Percentiles rank a stretch among this genome's conserved stretches.
phyloP scores from a whole-genome alignment of 2,797 vertebrate genomes.

The Aplochiton taeniatus region DNA sequence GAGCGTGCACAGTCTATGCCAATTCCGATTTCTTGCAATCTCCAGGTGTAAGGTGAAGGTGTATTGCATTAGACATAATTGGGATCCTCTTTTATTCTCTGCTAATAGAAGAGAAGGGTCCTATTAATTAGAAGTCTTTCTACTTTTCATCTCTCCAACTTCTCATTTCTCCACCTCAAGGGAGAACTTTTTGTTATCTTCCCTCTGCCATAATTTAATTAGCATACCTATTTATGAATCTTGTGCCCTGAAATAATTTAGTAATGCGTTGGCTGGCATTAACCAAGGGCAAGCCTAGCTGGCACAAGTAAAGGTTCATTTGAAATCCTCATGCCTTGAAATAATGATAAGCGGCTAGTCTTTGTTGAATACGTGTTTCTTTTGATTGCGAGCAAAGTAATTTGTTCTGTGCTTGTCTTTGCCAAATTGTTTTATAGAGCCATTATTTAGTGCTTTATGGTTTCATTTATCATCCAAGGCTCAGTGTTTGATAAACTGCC shows the following conservation, averaged over 20 bases:
- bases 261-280: constrained; percentile 69
- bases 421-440: constrained; percentile 25
- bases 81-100: not conserved
- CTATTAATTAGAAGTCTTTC: constrained; percentile 57
- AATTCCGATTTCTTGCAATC: too few species aligned
- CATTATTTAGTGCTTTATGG: constrained; percentile 4
- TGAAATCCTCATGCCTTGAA: constrained; percentile 56
- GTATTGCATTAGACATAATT: too few species aligned
- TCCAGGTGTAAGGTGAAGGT: too few species aligned
- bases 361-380: constrained; percentile 53
- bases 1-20: too few species aligned
- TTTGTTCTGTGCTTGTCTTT: constrained; percentile 38
- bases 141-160: constrained; percentile 53
- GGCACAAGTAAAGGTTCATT: constrained; percentile 50
- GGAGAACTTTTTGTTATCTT: constrained; percentile 65
- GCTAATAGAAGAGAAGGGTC: constrained; percentile 32
- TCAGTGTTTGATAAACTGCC: constrained; percentile 1
- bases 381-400: constrained; percentile 47
- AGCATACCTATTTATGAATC: constrained; percentile 72
- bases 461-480: constrained; percentile 39
- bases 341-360: constrained; percentile 46
- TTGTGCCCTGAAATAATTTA: constrained; percentile 63
- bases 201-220: constrained; percentile 67
- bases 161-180: constrained; percentile 53
- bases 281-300: constrained; percentile 55